Evolutionary conservation across 2,888 invertebrate genomes (phyloP).

Genomic region (Cynaeus angustus): DNA sequence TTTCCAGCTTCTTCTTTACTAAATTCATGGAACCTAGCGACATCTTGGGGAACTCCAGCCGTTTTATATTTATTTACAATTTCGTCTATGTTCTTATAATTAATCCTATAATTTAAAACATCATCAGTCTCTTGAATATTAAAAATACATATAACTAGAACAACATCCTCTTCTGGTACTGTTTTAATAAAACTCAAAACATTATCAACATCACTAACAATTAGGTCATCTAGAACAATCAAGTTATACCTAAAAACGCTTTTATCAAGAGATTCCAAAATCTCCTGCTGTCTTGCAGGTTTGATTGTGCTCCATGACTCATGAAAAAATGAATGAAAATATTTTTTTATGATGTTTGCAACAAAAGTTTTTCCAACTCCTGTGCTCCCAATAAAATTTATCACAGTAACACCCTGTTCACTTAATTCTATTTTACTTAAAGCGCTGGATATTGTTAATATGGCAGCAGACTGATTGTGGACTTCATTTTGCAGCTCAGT

Average conservation of each 20-base stretch:
- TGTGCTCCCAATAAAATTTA: conserved; percentile 62
- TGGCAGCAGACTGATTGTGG: conserved; percentile 55
- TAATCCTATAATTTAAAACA: conserved; percentile 54
- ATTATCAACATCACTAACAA: conserved; percentile 52
- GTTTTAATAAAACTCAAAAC: conserved; percentile 58
- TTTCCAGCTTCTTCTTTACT: conserved; percentile 53
- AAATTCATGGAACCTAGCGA: conserved; percentile 60
- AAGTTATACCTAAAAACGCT: conserved; percentile 58
- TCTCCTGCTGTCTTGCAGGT: conserved; percentile 41
- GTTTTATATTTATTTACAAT: conserved; percentile 56
- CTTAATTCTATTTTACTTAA: conserved; percentile 54
- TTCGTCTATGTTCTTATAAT: conserved; percentile 52
- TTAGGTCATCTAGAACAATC: conserved; percentile 63
- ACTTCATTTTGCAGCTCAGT: conserved; percentile 54
- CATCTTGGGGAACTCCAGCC: conserved; percentile 53
- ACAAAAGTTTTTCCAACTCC: conserved; percentile 66
- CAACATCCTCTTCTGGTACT: conserved; percentile 54
- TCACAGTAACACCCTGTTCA: conserved; percentile 53
- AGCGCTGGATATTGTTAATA: conserved; percentile 53
- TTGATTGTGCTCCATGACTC: conserved; percentile 51
- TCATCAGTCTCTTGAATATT: conserved; percentile 59
- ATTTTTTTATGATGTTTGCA: conserved; percentile 60
- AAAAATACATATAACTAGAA: conserved; percentile 61
- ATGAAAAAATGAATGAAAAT: conserved; percentile 56
- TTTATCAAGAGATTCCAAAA: conserved; percentile 43